Percentiles rank a stretch among this genome's conserved stretches.
Conservation (phyloP, 2,113 vertebrate genomes). For the Myrmecobius fasciatus region DNA sequence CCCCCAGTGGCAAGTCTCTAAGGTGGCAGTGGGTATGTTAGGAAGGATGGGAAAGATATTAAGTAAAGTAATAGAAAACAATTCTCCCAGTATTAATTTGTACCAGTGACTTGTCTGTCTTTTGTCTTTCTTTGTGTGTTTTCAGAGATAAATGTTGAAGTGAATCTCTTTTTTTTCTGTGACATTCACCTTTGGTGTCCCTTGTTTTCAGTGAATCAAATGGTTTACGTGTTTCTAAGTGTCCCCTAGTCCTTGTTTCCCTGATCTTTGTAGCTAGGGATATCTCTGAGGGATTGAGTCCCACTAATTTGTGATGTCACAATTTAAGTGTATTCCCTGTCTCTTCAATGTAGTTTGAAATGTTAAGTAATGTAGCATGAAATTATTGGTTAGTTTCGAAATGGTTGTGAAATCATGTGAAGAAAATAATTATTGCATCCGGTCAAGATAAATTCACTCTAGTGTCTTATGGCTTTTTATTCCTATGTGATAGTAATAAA, state of each 20-base stretch:
- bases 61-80: conserved; percentile 67
- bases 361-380: conserved; percentile 88
- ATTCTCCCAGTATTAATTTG: conserved; percentile 76
- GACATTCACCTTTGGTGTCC: conserved; percentile 83
- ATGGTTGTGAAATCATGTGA: conserved; percentile 90
- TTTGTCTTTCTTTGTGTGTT: conserved; percentile 84
- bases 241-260: conserved; percentile 81
- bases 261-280: conserved; percentile 82
- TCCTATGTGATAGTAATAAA: conserved; percentile 99
- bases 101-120: conserved; percentile 82
- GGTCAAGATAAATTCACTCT: conserved; percentile 93
- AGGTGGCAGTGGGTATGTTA: conserved; percentile 44
- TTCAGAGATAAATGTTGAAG: conserved; percentile 84
- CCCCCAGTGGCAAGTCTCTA: conserved; percentile 46
- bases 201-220: conserved; percentile 84
- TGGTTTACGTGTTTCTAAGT: conserved; percentile 83
- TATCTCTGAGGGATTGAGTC: conserved; percentile 82
- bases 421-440: conserved; percentile 90
- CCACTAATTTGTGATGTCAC: conserved; percentile 87
- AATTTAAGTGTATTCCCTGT: conserved; percentile 86
- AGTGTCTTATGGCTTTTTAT: conserved; percentile 99
- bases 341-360: conserved; percentile 86
- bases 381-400: conserved; percentile 88
- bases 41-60: conserved; percentile 62
- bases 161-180: conserved; percentile 76